phyloP scores from a whole-genome alignment of 2,888 invertebrate species.

The Epicampocera succincta region DNA sequence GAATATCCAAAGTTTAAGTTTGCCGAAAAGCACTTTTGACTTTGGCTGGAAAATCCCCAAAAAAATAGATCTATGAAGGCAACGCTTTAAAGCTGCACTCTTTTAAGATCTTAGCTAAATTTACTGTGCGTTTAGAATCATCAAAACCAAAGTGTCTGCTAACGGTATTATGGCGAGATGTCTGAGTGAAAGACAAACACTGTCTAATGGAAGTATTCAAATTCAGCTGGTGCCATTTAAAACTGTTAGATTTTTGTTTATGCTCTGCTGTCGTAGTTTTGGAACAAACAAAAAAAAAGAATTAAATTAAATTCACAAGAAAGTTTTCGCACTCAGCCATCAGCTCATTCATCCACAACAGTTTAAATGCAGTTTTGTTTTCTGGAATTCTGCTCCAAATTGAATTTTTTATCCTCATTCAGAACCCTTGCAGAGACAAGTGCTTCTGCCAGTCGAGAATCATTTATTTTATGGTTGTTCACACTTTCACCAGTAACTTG shows the following conservation, averaged over 20 bases:
- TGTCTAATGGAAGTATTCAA: constrained; percentile 62
- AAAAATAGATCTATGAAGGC: too few species aligned
- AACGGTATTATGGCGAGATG: constrained; percentile 12
- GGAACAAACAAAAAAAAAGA: background rate
- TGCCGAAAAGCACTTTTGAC: background rate
- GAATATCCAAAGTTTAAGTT: too few species aligned
- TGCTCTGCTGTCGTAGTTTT: constrained; percentile 1
- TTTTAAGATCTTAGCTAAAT: too few species aligned
- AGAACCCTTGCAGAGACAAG: constrained; percentile 4
- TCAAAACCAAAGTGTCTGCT: background rate
- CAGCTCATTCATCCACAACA: background rate
- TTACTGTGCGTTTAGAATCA: too few species aligned
- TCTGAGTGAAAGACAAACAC: constrained; percentile 65
- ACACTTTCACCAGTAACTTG: constrained; percentile 21
- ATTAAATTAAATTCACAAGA: constrained; percentile 30
- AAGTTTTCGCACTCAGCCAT: constrained; percentile 7
- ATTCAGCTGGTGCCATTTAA: constrained; percentile 55
- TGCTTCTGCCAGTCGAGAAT: background rate
- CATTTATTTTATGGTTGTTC: constrained; percentile 1
- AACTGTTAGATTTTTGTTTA: constrained; percentile 37
- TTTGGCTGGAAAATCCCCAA: too few species aligned
- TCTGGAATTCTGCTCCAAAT: background rate
- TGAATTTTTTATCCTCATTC: background rate
- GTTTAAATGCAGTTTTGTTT: constrained; percentile 7
- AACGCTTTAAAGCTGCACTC: too few species aligned